Base-by-base conservation (phyloP, 2,888 invertebrate genomes). In the Nomada lathburiana region DNA sequence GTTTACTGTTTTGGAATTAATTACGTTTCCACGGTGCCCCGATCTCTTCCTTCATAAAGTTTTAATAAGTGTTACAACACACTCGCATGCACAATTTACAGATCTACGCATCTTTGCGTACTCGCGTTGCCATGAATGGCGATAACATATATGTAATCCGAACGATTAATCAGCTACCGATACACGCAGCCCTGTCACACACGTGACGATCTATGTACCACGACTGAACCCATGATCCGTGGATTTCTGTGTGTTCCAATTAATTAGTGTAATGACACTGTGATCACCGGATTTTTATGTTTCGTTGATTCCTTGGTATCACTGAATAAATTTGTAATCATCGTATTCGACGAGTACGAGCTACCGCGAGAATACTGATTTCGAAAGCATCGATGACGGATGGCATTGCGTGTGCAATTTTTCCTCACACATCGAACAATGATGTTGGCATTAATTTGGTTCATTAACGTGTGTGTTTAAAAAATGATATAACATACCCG, bases 11-110 rank as follows among this genome's bases (percentile, higher is more conserved):
- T 42, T 18, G 13, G n/a, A 67, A 5, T 4, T 16, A 67, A 18
- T 9, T 23, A 65, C 69, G 81, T 81, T 75, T 76, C 60, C 82
- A 68, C 68, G 75, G 53, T 63, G 18, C 23, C 52, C n/a, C 67
- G 59, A 68, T 26, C 13, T 23, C 13, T 13, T 53, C n/a, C 47
- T n/a, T 13, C 13, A 18, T 18, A 29, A 62, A 67, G 57, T 57
- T 36, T 7, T 42, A 63, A 36, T 36, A 2, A 23, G 18, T 10
- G 20, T 60, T 36, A 16, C 13, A 16, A 64, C 44, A 18, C 55
- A 36, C 26, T 69, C 67, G 9, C 59, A 36, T 18, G 18, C 9
- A 44, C n/a, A 18, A 42, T 53, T 59, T 42, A 18, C 52, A 20
- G 64, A 52, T 47, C 52, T 47, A 26, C 29, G 50, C 55, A 57